Evolutionary conservation across 2,888 invertebrate species (phyloP).

Genomic region (Ophraella communa): DNA sequence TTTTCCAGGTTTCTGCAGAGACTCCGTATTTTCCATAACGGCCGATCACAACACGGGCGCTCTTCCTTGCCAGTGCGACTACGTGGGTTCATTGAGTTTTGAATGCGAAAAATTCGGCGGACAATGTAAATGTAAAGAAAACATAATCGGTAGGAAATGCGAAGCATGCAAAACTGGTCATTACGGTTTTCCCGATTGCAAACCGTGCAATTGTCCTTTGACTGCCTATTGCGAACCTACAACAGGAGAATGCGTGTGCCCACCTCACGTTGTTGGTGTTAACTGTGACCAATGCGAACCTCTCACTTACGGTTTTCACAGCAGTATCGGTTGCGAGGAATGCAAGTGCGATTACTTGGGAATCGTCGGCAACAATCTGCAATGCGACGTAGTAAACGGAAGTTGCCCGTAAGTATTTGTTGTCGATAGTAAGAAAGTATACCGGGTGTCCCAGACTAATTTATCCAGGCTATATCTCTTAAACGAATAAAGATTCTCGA

Average conservation of each 20-base stretch:
- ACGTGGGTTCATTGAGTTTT: constrained; percentile 84
- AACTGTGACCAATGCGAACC: constrained; percentile 89
- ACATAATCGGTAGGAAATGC: constrained; percentile 90
- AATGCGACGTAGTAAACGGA: constrained; percentile 89
- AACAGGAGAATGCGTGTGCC: constrained; percentile 84
- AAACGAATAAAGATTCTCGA: no score
- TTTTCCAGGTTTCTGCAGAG: constrained; percentile 80
- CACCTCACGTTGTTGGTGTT: constrained; percentile 86
- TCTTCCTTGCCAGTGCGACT: constrained; percentile 86
- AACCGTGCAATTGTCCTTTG: constrained; percentile 84
- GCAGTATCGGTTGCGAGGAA: constrained; percentile 92
- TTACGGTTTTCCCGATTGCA: constrained; percentile 95
- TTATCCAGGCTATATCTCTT: no score
- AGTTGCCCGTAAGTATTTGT: constrained; percentile 73
- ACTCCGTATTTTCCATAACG: constrained; percentile 91
- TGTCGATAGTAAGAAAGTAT: no score
- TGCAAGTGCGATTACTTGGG: constrained; percentile 91
- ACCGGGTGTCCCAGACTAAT: no score
- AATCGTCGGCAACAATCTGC: constrained; percentile 73
- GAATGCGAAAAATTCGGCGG: constrained; percentile 95
- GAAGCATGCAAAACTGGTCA: constrained; percentile 86
- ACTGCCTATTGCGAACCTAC: constrained; percentile 81
- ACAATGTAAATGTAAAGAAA: constrained; percentile 90
- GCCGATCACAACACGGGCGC: constrained; percentile 96
- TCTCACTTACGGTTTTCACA: constrained; percentile 91